phyloP scores from a whole-genome alignment of 1,140 invertebrate species.

The Drosophila lowei region DNA sequence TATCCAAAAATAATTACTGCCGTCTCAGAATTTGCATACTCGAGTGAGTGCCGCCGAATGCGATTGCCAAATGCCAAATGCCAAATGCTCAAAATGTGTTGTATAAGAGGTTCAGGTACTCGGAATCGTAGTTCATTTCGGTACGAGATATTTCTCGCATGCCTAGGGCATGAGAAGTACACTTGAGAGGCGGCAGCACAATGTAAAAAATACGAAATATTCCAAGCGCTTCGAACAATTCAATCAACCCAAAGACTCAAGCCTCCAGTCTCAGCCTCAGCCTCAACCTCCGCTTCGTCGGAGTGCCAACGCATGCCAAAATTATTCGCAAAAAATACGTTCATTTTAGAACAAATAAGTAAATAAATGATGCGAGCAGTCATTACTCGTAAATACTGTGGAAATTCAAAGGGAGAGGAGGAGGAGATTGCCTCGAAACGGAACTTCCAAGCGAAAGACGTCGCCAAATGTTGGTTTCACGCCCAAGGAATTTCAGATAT shows the following conservation, averaged over 20 bases:
- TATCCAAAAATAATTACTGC: slow-evolving; percentile 36
- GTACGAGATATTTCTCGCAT: slow-evolving; percentile 15
- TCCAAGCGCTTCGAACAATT: slow-evolving; percentile 50
- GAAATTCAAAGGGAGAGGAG: not conserved
- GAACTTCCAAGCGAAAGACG: slow-evolving; percentile 55
- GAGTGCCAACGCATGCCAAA: slow-evolving; percentile 53
- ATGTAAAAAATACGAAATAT: slow-evolving; percentile 54
- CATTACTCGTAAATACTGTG: slow-evolving; percentile 27
- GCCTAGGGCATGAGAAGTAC: slow-evolving; percentile 36
- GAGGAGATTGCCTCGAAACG: slow-evolving; percentile 50
- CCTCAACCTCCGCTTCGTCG: not conserved
- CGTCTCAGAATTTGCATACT: slow-evolving; percentile 37
- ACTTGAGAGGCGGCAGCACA: slow-evolving; percentile 24
- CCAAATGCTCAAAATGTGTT: too few species aligned
- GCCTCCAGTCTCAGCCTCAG: slow-evolving; percentile 13
- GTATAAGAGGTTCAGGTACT: slow-evolving; percentile 48
- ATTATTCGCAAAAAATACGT: slow-evolving; percentile 44
- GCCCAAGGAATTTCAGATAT: slow-evolving; percentile 67
- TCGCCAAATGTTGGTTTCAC: slow-evolving; percentile 51
- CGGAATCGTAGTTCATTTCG: not conserved
- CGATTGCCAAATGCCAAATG: too few species aligned
- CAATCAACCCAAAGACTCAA: slow-evolving; percentile 33
- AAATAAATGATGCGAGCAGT: slow-evolving; percentile 28
- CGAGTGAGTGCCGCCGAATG: slow-evolving; percentile 14
- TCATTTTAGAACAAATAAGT: slow-evolving; percentile 75